Evolutionary conservation across 2,888 invertebrate genomes (phyloP).

Genomic region (Ormyrus thymus): DNA sequence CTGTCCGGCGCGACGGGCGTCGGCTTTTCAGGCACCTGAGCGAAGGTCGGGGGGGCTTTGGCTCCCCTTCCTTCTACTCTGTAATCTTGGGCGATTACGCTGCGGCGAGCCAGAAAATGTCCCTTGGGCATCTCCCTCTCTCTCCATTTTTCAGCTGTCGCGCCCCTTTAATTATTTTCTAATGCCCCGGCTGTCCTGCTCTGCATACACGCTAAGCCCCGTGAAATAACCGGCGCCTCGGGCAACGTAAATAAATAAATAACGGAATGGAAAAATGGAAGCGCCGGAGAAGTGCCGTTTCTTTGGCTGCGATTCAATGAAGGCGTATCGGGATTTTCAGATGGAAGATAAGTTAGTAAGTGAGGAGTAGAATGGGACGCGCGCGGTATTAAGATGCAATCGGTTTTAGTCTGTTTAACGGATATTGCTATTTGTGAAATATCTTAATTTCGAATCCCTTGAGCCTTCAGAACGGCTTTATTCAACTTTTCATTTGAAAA

Average conservation of each 20-base stretch:
- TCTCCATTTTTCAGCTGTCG: slow-evolving; percentile 43
- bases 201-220: neutral
- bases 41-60: slow-evolving; percentile 29
- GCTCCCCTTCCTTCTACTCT: slow-evolving; percentile 58
- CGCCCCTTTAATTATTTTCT: slow-evolving; percentile 44
- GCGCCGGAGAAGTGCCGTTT: too few relatives aligned
- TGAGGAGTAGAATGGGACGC: too few relatives aligned
- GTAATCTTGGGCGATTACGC: slow-evolving; percentile 69
- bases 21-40: slow-evolving; percentile 45
- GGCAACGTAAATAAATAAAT: slow-evolving; percentile 16
- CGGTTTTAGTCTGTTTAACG: too few relatives aligned
- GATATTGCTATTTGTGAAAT: neutral
- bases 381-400: too few relatives aligned
- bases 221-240: neutral
- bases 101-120: slow-evolving; percentile 40
- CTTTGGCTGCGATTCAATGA: too few relatives aligned
- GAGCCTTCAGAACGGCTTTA: neutral
- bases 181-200: slow-evolving; percentile 3
- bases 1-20: slow-evolving; percentile 50
- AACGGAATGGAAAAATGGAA: too few relatives aligned
- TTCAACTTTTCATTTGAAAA: neutral
- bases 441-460: neutral
- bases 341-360: too few relatives aligned
- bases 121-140: slow-evolving; percentile 38
- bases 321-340: too few relatives aligned